These are phyloP conservation scores for Papilio gigon DNA, from an alignment of 2,888 invertebrate species.

Conservation along the genomic window DNA sequence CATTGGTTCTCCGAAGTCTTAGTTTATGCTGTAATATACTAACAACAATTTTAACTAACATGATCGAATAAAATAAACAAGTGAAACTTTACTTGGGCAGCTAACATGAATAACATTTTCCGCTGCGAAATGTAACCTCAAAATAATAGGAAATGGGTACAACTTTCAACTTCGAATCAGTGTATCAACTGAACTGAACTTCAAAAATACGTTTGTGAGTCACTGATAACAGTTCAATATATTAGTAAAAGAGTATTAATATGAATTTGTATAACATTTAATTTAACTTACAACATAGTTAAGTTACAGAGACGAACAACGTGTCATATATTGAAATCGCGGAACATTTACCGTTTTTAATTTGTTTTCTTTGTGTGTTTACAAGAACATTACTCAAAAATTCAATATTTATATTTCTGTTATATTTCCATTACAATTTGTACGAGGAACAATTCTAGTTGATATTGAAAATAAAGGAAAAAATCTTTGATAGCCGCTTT, in stretches of 20 bases:
- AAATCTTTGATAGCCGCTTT: constrained; percentile 6
- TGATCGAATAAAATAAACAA: not conserved
- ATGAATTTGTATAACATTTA: too few relatives aligned
- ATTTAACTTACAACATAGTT: too few relatives aligned
- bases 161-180: constrained; percentile 1
- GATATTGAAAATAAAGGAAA: constrained; percentile 6
- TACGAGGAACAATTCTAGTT: not conserved
- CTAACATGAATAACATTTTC: constrained; percentile 2
- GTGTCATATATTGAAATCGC: too few relatives aligned
- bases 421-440: not conserved
- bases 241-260: too few relatives aligned
- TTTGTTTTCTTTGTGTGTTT: not conserved
- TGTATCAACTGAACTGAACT: too few relatives aligned
- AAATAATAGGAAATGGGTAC: constrained; percentile 3
- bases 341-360: too few relatives aligned
- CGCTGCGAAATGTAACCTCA: constrained; percentile 1
- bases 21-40: too few relatives aligned
- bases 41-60: not conserved
- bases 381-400: not conserved
- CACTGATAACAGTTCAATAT: not conserved
- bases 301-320: too few relatives aligned
- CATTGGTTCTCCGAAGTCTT: too few relatives aligned
- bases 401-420: not conserved
- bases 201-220: not conserved
- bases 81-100: not conserved